A percentile compares a stretch with the other conserved stretches of the same genome.
phyloP scores from a whole-genome alignment of 53 echinoderm and acorn worm species.

The Antedon mediterranea region DNA sequence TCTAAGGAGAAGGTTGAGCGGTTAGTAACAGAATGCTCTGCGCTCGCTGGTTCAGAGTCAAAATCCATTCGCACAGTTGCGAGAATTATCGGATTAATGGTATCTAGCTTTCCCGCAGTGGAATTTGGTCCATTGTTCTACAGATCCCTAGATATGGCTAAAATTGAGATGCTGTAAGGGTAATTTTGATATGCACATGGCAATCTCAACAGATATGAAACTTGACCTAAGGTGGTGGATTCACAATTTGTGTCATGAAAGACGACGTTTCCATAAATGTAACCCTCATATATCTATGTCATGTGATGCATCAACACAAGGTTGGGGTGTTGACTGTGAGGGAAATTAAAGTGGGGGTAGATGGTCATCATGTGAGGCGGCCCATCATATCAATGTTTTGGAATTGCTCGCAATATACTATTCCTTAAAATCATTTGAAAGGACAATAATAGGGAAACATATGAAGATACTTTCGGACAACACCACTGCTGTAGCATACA shows the following conservation, averaged over 20 bases:
- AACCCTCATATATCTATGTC: slow-evolving; percentile 12
- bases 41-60: neutral
- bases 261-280: neutral
- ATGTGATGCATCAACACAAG: slow-evolving; percentile 18
- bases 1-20: neutral
- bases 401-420: slow-evolving; percentile 16
- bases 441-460: slow-evolving; percentile 4
- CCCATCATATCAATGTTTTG: slow-evolving; percentile 8
- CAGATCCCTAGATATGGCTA: slow-evolving; percentile 12
- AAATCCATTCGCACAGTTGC: slow-evolving; percentile 12
- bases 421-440: slow-evolving; percentile 9
- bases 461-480: slow-evolving; percentile 13
- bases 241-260: slow-evolving; percentile 11
- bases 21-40: slow-evolving; percentile 5
- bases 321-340: slow-evolving; percentile 15
- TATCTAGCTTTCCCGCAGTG: slow-evolving; percentile 12
- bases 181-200: slow-evolving; percentile 12
- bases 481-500: slow-evolving; percentile 15
- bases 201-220: neutral
- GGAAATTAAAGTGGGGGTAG: slow-evolving; percentile 10
- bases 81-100: slow-evolving; percentile 16
- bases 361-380: slow-evolving; percentile 12
- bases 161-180: neutral
- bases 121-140: slow-evolving; percentile 16
- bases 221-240: slow-evolving; percentile 23